Base-by-base conservation (phyloP, 2,888 invertebrate species). In the Meghimatium bilineatum region DNA sequence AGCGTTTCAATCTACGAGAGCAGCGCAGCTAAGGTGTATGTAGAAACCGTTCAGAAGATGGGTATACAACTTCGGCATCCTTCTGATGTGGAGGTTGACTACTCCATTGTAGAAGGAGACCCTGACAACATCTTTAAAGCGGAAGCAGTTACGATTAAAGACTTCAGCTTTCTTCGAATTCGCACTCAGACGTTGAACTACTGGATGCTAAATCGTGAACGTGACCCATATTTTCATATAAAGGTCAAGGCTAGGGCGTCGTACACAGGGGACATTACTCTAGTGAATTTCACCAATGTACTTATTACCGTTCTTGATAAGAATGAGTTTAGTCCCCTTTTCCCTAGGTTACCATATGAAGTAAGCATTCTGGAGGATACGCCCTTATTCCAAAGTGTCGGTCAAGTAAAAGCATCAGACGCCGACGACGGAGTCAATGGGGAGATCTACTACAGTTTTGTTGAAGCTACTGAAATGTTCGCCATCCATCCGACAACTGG, bases 381-480 rank as follows among this genome's bases (percentile, higher is more conserved):
- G 85, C 96, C 97, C 23, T 94, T 97, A 84, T 97, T 98, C 94
- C 95, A 96, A 83, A 97, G 96, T 93, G 95, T 98, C 85, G 94
- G 96, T 63, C 91, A 91, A 86, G 94, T 95, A 23, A 93, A 96
- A 60, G 99, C 99, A 0, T 98, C 97, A 91, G 99, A 99, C 94
- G 98, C 99, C 6, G 99, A 99, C 94, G 95, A 97, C 60, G 99
- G 99, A 3, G 95, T 97, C 90, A 99, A 99, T 94, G 98, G 98
- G 0, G 98, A 99, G 94, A 97, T 99, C 90, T 99, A 99, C 94
- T 99, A 98, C 94, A 98, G 97, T 93, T 96, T 99, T 91, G 95
- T 95, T 78, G 96, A 97, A 89, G 95, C 95, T 85, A 97, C 96
- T 72, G 90, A 91, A 10, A 86, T 88, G 29, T 99, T 99, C 93